Evolutionary conservation across 2,888 invertebrate genomes (phyloP), one percentile per base, ranked within the genome.

Genomic region (Gnatocerus cornutus): DNA sequence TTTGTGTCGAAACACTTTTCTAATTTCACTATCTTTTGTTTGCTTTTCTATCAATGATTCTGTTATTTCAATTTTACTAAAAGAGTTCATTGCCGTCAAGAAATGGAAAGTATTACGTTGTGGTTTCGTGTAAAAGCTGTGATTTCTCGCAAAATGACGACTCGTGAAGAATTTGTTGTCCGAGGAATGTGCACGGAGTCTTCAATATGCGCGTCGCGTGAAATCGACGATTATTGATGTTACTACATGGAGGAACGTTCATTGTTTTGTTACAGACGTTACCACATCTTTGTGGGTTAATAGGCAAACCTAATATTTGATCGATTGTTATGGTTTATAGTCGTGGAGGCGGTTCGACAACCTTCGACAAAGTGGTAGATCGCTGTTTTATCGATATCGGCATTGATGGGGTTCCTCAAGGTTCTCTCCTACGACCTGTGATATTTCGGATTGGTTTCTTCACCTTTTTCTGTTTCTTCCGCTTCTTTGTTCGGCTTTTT

Each of bases 1-100:
- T 56, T 56, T 56, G 58, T 58, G 58, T 58, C 21, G 45, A 55
- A 55, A 55, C 21, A 41, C 52, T 52, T 52, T 52, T 52, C 52
- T 39, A 55, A 45, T 58, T 58, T 58, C 58, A 58, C 41, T 56
- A 56, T 56, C 56, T 56, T 21, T 37, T 37, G 41, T 56, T 56
- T 14, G 16, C 41, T 56, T 7, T 16, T 41, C 56, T 10, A 53
- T 29, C 52, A 33, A 5, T 37, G 37, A 53, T 12, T 8, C 43
- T 3, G 7, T 1, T 43, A 5, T 37, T 37, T 2, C 37, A 37
- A 9, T 41, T 41, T 10, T 10, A 10, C 12, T 13, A 43, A 43
- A 43, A 7, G 14, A 43, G 43, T 43, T 43, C 43, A 43, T 43
- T 43, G 43, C 43, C 43, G 14, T 3, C 43, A 3, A 43, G 43